These are phyloP conservation scores for Melanotaenia parkinsoni DNA, from an alignment of 2,797 vertebrate genomes.

Conservation along the genomic window DNA sequence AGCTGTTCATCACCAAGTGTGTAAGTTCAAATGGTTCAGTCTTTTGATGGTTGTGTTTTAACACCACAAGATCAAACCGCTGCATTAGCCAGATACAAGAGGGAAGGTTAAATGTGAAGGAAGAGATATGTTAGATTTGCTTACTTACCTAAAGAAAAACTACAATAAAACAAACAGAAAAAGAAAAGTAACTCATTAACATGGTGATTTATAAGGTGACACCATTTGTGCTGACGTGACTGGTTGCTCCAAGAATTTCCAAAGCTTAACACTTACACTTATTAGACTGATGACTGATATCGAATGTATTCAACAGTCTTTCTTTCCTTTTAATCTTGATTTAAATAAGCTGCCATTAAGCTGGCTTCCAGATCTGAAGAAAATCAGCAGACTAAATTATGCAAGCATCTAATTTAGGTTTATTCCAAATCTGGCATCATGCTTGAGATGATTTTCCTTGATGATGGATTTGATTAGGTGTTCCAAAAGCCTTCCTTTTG, in stretches of 20 bases:
- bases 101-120: background rate
- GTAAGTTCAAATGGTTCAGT: background rate
- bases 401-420: background rate
- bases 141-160: background rate
- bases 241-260: background rate
- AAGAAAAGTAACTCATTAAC: background rate
- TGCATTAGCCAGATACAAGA: background rate
- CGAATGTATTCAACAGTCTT: background rate
- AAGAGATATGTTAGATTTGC: background rate
- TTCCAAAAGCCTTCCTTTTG: background rate
- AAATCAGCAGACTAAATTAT: background rate
- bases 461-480: conserved; percentile 10
- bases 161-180: background rate
- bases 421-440: background rate
- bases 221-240: background rate
- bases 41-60: background rate
- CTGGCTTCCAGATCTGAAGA: background rate
- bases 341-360: background rate
- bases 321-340: background rate
- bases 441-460: background rate
- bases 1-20: background rate
- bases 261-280: background rate
- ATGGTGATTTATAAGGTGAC: background rate
- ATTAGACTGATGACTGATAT: background rate
- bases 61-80: background rate